Evolutionary conservation across 1,140 invertebrate species (phyloP).

Genomic region (Venturia canescens): DNA sequence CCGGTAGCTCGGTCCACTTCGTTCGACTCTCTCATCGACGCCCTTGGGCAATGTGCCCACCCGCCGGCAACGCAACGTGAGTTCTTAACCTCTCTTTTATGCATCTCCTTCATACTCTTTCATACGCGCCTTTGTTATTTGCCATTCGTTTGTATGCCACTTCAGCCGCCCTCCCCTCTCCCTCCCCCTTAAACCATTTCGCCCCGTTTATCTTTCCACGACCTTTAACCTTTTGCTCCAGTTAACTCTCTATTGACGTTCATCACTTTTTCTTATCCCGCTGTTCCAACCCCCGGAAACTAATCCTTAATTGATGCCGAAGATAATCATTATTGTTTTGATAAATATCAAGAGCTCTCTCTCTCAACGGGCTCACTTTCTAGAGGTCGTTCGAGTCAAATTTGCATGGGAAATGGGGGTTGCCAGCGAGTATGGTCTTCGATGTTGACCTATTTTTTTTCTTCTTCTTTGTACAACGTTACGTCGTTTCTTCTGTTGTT

Average conservation of each 20-base stretch:
- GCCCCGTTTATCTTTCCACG: too few relatives aligned
- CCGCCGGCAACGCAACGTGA: slow-evolving; percentile 76
- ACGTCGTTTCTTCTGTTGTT: slow-evolving; percentile 27
- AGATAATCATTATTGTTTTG: too few relatives aligned
- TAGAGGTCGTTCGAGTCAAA: too few relatives aligned
- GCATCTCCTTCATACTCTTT: not conserved
- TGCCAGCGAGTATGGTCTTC: not conserved
- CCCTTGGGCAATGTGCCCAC: slow-evolving; percentile 77
- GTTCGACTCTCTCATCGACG: slow-evolving; percentile 70
- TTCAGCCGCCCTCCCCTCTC: too few relatives aligned
- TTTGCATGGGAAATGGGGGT: too few relatives aligned
- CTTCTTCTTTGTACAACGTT: not conserved
- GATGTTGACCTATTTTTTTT: not conserved
- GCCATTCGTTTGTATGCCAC: slow-evolving; percentile 1
- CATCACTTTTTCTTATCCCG: too few relatives aligned
- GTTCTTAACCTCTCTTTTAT: slow-evolving; percentile 52
- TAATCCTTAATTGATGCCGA: too few relatives aligned
- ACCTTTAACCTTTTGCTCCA: too few relatives aligned
- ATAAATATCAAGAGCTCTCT: not conserved
- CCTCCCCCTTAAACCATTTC: too few relatives aligned
- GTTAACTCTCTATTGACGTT: too few relatives aligned
- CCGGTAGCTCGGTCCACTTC: slow-evolving; percentile 74
- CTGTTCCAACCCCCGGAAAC: too few relatives aligned
- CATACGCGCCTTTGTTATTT: not conserved
- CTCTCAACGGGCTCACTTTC: not conserved